Percentiles rank a stretch among this genome's conserved stretches.
Evolutionary conservation across 2,797 vertebrate genomes (phyloP).

Genomic region (Vultur gryphus): DNA sequence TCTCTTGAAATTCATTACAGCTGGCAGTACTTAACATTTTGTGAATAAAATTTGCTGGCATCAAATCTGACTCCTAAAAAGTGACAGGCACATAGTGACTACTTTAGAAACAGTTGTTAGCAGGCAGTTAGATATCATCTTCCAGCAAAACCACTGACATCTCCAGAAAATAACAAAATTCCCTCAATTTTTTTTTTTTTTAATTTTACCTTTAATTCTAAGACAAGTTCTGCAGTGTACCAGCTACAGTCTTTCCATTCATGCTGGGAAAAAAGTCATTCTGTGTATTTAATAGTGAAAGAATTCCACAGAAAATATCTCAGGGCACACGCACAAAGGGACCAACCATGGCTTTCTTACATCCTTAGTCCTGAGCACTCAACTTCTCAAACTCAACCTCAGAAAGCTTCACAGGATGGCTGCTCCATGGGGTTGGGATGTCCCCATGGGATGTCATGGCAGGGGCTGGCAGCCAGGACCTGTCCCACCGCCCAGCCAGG

Average conservation of each 20-base stretch:
- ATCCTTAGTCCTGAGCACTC: not conserved
- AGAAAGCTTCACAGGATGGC: not conserved
- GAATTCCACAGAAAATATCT: not conserved
- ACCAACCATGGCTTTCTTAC: not conserved
- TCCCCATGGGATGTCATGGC: no score
- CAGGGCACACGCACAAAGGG: not conserved
- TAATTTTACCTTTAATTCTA: not conserved
- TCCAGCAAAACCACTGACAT: not conserved
- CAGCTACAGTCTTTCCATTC: not conserved
- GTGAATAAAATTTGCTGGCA: not conserved
- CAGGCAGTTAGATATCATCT: not conserved
- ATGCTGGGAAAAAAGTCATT: not conserved
- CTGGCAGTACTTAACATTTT: not conserved
- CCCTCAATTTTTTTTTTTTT: not conserved
- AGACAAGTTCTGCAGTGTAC: not conserved
- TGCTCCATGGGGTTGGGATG: not conserved
- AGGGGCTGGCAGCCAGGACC: not conserved
- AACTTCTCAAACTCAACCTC: not conserved
- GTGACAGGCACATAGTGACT: not conserved
- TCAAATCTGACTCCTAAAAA: not conserved
- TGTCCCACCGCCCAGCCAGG: rapidly evolving
- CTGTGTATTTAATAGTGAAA: not conserved
- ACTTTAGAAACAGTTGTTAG: not conserved
- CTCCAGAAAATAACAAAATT: not conserved
- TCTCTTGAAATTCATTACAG: not conserved